Evolutionary conservation across 2,113 vertebrate genomes (phyloP), one percentile per base, ranked within the genome.

Genomic region (Merops nubicus): DNA sequence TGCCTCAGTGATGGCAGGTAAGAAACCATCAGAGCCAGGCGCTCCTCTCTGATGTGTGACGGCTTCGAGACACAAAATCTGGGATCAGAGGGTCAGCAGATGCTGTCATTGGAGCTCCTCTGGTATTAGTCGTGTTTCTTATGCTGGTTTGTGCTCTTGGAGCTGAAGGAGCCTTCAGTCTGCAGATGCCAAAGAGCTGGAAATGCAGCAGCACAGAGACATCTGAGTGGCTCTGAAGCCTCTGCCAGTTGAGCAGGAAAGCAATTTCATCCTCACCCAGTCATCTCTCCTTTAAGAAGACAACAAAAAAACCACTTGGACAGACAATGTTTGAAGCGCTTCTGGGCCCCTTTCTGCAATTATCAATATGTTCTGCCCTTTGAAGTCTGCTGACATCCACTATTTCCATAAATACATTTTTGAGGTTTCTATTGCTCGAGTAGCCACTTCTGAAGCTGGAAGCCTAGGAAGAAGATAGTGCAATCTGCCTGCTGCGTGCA

Each of bases 1-100:
- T 94, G 98, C 99, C 85, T 99, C 99, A 18, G 98, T 99, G 86
- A 99, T 99, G 97, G 98, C 99, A 98, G 99, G 99, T 99, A 97
- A 98, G 98, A 89, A 68, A 65, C 63, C 16, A 8, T 7, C 57
- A n/a, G 62, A 60, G 31, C 16, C 43, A 16, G 18, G 20, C 3
- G 11, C 56, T 63, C 16, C 50, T 50, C 72, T 88, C 2, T 4
- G 31, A 3, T 1, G 2, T 26, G 48, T 1, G 1, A 3, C 12
- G 50, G 42, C 45, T 83, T n/a, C 5, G 0, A 47, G 20, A 22
- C 2, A 8, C 0, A 1, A 67, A 82, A 17, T n/a, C 11, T 8
- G 16, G 14, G 43, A 7, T 43, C 14, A 33, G 56, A 29, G 12
- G 7, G 48, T 48, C 33, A 26, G 86, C 34, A 43, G 42, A 43